Percentiles rank a stretch among this genome's conserved stretches.
phyloP scores from a whole-genome alignment of 2,888 invertebrate genomes.

The Lasioglossum malachurum region DNA sequence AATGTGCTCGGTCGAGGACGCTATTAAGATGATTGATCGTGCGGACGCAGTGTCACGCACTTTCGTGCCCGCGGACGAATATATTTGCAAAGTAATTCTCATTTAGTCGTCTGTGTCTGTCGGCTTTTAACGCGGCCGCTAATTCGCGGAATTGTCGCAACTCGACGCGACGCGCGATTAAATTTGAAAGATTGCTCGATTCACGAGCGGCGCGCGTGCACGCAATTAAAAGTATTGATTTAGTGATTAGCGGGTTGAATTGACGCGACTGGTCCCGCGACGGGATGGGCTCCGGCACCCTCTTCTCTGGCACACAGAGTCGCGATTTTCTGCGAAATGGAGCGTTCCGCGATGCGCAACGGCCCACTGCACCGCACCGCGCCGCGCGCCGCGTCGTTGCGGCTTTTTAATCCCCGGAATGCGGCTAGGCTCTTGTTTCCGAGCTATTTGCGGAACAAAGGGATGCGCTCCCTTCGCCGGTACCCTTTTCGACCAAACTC shows the following conservation, averaged over 20 bases:
- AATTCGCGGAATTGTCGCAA: background rate
- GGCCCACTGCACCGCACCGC: background rate
- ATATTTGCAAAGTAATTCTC: conserved; percentile 41
- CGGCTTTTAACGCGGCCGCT: background rate
- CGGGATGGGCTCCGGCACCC: background rate
- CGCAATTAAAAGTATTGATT: conserved; percentile 36
- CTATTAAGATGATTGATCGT: conserved; percentile 47
- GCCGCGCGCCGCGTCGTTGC: background rate
- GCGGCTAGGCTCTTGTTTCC: background rate
- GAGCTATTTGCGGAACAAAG: conserved; percentile 31
- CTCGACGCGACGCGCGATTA: conserved; percentile 4
- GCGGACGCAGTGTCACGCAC: conserved; percentile 21
- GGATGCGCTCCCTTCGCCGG: background rate
- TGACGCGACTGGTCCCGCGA: background rate
- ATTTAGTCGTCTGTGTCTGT: background rate
- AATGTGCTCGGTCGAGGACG: conserved; percentile 3
- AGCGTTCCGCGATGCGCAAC: background rate
- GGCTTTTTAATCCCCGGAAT: conserved; percentile 21
- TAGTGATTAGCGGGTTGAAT: conserved; percentile 15
- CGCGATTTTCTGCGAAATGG: background rate
- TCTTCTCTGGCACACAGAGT: background rate
- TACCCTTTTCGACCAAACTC: background rate
- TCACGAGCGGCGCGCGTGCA: background rate
- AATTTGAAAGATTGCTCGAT: conserved; percentile 16
- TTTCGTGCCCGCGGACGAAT: conserved; percentile 7